Evolutionary conservation across 2,888 invertebrate species (phyloP).

Genomic region (Caenorhabditis panamensis): DNA sequence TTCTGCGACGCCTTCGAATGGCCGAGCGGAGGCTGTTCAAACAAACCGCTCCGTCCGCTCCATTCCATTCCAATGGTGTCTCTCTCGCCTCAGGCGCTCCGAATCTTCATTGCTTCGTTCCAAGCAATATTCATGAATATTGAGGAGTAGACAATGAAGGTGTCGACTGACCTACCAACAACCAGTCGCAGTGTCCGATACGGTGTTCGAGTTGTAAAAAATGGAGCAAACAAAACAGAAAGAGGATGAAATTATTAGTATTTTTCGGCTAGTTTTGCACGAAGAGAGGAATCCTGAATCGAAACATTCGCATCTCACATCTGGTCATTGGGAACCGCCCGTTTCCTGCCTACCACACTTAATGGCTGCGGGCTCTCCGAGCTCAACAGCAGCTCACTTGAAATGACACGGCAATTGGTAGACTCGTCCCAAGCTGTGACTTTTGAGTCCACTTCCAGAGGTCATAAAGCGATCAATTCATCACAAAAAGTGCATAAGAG

Average conservation of each 20-base stretch:
- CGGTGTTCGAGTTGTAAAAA: slow-evolving; percentile 4
- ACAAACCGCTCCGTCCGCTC: slow-evolving; percentile 44
- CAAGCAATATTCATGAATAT: slow-evolving; percentile 50
- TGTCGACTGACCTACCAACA: not conserved
- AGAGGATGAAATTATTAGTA: not conserved
- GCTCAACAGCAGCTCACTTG: not conserved
- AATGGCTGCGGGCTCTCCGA: slow-evolving; percentile 24
- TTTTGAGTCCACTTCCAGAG: slow-evolving; percentile 12
- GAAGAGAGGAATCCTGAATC: not conserved
- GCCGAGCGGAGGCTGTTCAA: slow-evolving; percentile 42
- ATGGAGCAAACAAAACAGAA: slow-evolving; percentile 19
- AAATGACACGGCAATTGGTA: slow-evolving; percentile 19
- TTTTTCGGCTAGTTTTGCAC: not conserved
- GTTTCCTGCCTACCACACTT: slow-evolving; percentile 34
- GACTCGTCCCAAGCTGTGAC: not conserved
- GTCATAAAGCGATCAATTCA: not conserved
- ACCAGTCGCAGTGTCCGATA: slow-evolving; percentile 12
- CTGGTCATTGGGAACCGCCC: slow-evolving; percentile 34
- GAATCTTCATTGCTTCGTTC: slow-evolving; percentile 29
- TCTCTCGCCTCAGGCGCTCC: slow-evolving; percentile 34
- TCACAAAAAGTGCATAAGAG: not conserved
- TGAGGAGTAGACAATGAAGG: slow-evolving; percentile 15
- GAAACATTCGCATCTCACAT: slow-evolving; percentile 22
- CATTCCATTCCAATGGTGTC: slow-evolving; percentile 24
- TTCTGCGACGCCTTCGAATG: slow-evolving; percentile 28